Base-by-base conservation (phyloP, 1,140 invertebrate genomes). In the Cydia fagiglandana region DNA sequence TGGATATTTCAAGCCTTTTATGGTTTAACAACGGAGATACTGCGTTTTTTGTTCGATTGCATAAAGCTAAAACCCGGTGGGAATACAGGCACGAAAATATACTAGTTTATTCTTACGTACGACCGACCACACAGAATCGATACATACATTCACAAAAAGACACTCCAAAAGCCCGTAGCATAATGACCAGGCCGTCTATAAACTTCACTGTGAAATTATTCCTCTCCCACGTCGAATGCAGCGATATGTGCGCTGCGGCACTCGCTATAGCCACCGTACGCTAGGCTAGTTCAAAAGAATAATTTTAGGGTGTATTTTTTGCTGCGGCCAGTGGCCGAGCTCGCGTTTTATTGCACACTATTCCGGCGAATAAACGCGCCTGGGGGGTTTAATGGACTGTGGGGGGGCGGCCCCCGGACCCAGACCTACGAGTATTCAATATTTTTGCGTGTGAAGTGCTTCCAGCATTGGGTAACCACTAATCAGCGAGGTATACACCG, bases 321-420 rank as follows among this genome's bases (percentile, higher is more conserved):
- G 81, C 85, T 83, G 83, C 80, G 86, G 83, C 82, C 78, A 80
- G 77, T 79, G 84, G 81, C 83, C 82, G 79, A 80, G 80, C 82
- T 86, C 83, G 81, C 85, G 81, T 89, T 89, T 88, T 89, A 89
- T 89, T 87, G 86, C 87, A 81, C 86, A 86, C 87, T 89, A 89
- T 86, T 87, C 87, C 83, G 80, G 80, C 81, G 86, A 86, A 89
- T 89, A 89, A 86, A 86, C 87, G 87, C 81, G 84, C 61, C 64
- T 61, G 66, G 77, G 79, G 81, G 82, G 81, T 78, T 83, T 86
- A 87, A 88, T 88, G 87, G 87, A 87, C 86, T 74, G 73, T 73
- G 81, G 77, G 78, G 73, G 73, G 56, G 15, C 24, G 24, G 45
- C 77, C 30, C 61, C 34, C 75, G 34, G 41, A 73, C 78, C 28